A percentile compares a stretch with the other conserved stretches of the same genome.
These are phyloP conservation scores for Arctopsyche grandis DNA, from an alignment of 1,140 invertebrate species.

Conservation along the genomic window DNA sequence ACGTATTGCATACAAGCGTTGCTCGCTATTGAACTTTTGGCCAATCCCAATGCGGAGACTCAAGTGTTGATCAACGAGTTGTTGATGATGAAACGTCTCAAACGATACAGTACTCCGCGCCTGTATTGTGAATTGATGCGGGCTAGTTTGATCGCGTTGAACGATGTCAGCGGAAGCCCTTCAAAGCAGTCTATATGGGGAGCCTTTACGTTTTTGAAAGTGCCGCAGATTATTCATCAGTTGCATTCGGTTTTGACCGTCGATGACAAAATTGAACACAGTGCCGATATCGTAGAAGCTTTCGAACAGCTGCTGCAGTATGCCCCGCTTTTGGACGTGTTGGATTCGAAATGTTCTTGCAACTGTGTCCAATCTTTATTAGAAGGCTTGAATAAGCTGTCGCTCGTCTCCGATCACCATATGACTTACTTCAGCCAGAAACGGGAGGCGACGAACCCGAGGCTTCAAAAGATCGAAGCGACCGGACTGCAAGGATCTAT, in stretches of 20 bases:
- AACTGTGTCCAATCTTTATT: slow-evolving; percentile 87
- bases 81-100: slow-evolving; percentile 83
- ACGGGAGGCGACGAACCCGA: slow-evolving; percentile 68
- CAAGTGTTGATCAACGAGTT: slow-evolving; percentile 82
- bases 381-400: slow-evolving; percentile 81
- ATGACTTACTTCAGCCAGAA: slow-evolving; percentile 76
- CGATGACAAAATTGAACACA: slow-evolving; percentile 72
- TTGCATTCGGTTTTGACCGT: slow-evolving; percentile 69
- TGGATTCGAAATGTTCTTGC: slow-evolving; percentile 88
- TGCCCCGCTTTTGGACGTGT: slow-evolving; percentile 85
- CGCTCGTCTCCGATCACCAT: slow-evolving; percentile 83
- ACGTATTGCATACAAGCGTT: slow-evolving; percentile 80
- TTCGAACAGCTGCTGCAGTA: slow-evolving; percentile 85
- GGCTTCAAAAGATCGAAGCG: slow-evolving; percentile 73
- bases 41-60: slow-evolving; percentile 81
- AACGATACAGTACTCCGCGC: slow-evolving; percentile 75
- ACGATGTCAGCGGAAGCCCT: slow-evolving; percentile 79
- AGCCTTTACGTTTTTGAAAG: slow-evolving; percentile 91
- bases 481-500: slow-evolving; percentile 72
- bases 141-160: slow-evolving; percentile 87
- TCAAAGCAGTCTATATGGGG: slow-evolving; percentile 87
- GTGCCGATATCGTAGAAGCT: slow-evolving; percentile 81
- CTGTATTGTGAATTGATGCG: slow-evolving; percentile 90
- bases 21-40: slow-evolving; percentile 77
- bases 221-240: slow-evolving; percentile 82